phyloP scores from a whole-genome alignment of 2,888 invertebrate genomes.

The Blastobasis lacticolella region DNA sequence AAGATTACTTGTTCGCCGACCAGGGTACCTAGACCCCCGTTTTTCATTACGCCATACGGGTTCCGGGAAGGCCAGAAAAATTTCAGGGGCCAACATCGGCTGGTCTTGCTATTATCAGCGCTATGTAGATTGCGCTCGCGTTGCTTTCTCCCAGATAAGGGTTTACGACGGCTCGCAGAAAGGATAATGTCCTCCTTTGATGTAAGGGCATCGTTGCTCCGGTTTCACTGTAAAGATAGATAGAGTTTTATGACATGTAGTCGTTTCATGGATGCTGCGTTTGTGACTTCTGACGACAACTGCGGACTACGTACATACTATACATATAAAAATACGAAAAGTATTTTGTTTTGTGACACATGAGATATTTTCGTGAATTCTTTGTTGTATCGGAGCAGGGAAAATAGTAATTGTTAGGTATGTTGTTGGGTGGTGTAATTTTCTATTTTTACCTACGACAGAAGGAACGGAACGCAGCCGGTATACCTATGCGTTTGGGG shows the following conservation, averaged over 20 bases:
- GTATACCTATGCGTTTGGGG: too few relatives aligned
- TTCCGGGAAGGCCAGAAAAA: slow-evolving; percentile 21
- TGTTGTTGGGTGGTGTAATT: too few relatives aligned
- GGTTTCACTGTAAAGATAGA: slow-evolving; percentile 54
- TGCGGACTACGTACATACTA: too few relatives aligned
- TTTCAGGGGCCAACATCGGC: slow-evolving; percentile 30
- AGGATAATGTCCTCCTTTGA: slow-evolving; percentile 70
- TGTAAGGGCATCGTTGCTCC: slow-evolving; percentile 48
- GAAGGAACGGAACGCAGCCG: too few relatives aligned
- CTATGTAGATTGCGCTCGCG: slow-evolving; percentile 70
- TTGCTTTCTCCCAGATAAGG: slow-evolving; percentile 68
- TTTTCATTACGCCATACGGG: slow-evolving; percentile 47
- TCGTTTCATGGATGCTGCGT: slow-evolving; percentile 10
- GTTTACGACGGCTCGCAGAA: slow-evolving; percentile 64
- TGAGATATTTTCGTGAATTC: too few relatives aligned
- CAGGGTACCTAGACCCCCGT: slow-evolving; percentile 39
- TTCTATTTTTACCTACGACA: too few relatives aligned
- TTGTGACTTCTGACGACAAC: too few relatives aligned
- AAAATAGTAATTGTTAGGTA: too few relatives aligned
- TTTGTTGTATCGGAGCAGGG: too few relatives aligned
- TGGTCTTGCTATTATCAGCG: slow-evolving; percentile 66
- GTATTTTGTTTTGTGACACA: too few relatives aligned
- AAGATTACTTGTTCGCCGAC: slow-evolving; percentile 67
- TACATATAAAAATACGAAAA: too few relatives aligned
- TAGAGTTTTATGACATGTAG: slow-evolving; percentile 33